Evolutionary conservation across 2,113 vertebrate species (phyloP).

Genomic region (Bambusicola thoracicus): DNA sequence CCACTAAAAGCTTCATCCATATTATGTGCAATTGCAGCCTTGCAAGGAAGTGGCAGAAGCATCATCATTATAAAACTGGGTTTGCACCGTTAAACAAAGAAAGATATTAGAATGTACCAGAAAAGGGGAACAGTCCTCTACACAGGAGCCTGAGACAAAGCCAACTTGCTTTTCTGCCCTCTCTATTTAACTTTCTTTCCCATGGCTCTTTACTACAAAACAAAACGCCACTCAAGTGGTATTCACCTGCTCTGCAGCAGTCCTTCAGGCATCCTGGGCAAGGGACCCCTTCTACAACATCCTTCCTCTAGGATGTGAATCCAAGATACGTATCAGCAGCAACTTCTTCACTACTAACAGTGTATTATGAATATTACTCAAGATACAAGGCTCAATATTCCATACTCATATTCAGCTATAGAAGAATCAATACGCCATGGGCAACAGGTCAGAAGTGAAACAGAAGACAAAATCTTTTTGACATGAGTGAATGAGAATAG

Average conservation of each 20-base stretch:
- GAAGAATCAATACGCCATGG: neutral
- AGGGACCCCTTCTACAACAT: neutral
- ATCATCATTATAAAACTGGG: neutral
- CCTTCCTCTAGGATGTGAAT: neutral
- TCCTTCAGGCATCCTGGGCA: neutral
- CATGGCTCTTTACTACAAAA: neutral
- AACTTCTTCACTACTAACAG: neutral
- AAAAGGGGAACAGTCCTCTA: neutral
- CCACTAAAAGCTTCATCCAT: neutral
- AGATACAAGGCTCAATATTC: neutral
- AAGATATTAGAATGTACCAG: neutral
- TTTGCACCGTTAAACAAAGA: neutral
- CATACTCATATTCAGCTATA: neutral
- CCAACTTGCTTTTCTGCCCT: neutral
- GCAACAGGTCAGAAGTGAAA: neutral
- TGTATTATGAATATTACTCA: neutral
- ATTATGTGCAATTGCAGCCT: neutral
- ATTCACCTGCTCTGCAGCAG: neutral
- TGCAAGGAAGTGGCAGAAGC: neutral
- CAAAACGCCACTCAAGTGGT: neutral
- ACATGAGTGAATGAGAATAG: neutral
- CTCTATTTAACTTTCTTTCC: neutral
- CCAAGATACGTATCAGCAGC: neutral
- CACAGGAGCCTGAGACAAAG: neutral
- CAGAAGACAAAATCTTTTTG: neutral